Evolutionary conservation across 2,888 invertebrate genomes (phyloP).

Genomic region (Pediacus dermestoides): DNA sequence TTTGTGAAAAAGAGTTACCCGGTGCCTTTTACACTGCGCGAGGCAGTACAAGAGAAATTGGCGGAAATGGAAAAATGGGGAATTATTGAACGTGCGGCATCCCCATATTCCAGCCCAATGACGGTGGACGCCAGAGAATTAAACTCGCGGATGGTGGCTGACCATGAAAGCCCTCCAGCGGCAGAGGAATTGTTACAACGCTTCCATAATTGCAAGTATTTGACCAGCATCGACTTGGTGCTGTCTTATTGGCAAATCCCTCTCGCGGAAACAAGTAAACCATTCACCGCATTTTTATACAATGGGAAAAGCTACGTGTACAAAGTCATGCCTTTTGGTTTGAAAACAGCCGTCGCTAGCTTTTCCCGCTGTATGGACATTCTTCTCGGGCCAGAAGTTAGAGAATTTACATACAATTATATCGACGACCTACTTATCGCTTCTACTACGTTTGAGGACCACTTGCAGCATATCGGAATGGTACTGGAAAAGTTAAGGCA

Average conservation of each 20-base stretch:
- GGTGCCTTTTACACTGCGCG: slow-evolving; percentile 10
- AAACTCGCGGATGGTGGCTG: slow-evolving; percentile 7
- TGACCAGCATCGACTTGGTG: slow-evolving; percentile 3
- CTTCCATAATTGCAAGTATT: neutral
- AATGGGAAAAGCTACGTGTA: slow-evolving; percentile 1
- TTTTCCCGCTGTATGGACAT: slow-evolving; percentile 3
- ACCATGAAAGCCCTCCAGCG: slow-evolving; percentile 5
- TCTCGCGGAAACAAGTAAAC: neutral
- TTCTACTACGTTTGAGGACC: slow-evolving; percentile 23
- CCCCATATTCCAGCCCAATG: slow-evolving; percentile 15
- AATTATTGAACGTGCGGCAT: slow-evolving; percentile 10
- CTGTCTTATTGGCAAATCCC: slow-evolving; percentile 8
- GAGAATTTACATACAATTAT: slow-evolving; percentile 27
- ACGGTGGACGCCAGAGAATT: slow-evolving; percentile 11
- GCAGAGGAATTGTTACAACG: slow-evolving; percentile 1
- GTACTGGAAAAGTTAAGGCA: slow-evolving; percentile 20
- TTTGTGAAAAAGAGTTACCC: slow-evolving; percentile 13
- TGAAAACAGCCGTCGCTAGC: slow-evolving; percentile 3
- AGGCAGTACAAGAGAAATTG: slow-evolving; percentile 9
- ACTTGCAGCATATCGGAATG: slow-evolving; percentile 19
- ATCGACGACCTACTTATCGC: slow-evolving; percentile 34
- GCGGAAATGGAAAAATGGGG: slow-evolving; percentile 12
- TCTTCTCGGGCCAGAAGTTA: slow-evolving; percentile 26
- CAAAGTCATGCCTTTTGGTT: slow-evolving; percentile 5
- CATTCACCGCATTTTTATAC: slow-evolving; percentile 5